Conservation (phyloP, 1,140 invertebrate genomes). For the Macrobrachium rosenbergii region DNA sequence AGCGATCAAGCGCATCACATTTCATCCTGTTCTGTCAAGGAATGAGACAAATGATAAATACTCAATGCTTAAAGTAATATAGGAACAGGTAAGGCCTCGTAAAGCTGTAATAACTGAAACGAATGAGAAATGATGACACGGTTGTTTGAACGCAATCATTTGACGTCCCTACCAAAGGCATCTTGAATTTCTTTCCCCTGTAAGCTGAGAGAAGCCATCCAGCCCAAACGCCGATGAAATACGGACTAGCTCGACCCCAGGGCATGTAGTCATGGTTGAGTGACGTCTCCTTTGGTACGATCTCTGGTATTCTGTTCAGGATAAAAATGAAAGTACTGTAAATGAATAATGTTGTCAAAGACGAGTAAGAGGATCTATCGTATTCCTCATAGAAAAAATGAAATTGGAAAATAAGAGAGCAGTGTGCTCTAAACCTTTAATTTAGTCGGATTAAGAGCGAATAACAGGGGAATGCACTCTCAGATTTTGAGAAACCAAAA, state of each 20-base stretch:
- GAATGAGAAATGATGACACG: too few relatives aligned
- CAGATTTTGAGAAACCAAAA: too few relatives aligned
- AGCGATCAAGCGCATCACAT: too few relatives aligned
- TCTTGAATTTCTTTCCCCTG: slow-evolving; percentile 1
- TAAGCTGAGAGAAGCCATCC: slow-evolving; percentile 11
- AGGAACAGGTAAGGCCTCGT: too few relatives aligned
- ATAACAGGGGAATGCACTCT: too few relatives aligned
- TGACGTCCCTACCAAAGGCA: slow-evolving; percentile 12
- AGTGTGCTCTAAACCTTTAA: neutral
- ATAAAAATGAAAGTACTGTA: neutral
- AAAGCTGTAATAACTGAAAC: too few relatives aligned
- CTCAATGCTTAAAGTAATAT: too few relatives aligned
- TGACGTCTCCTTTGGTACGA: neutral
- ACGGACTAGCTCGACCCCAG: slow-evolving; percentile 8
- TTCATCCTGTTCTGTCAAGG: too few relatives aligned
- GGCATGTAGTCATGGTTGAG: neutral
- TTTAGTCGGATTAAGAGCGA: too few relatives aligned
- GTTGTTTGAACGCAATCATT: too few relatives aligned
- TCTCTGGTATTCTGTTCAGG: neutral
- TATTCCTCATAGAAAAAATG: neutral
- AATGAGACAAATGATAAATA: too few relatives aligned
- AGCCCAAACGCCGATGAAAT: slow-evolving; percentile 31
- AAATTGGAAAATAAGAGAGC: neutral
- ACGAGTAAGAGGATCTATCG: neutral
- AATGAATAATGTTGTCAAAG: neutral